Evolutionary conservation across 2,888 invertebrate genomes (phyloP), one percentile per base, ranked within the genome.

Genomic region (Watsonalla cultraria): DNA sequence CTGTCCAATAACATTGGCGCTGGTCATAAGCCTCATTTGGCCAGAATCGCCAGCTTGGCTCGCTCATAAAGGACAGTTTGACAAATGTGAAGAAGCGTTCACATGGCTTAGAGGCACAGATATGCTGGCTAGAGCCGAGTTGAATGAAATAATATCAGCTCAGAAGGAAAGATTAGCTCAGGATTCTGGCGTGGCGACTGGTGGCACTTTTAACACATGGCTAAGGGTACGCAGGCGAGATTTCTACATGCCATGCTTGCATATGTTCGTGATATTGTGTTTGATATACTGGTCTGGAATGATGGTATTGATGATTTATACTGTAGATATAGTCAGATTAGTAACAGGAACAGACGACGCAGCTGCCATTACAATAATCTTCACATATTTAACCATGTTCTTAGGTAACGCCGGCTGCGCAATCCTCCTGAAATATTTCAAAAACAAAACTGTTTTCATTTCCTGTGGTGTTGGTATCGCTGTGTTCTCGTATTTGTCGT

Each of bases 231-330:
- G 7, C 51, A 53, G 42, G 7, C 54, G 45, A 54, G 62, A 62
- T 39, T 60, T 62, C 14, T 62, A 62, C 11, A 5, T 56, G 33
- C 62, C 62, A 8, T 53, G 55, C 6, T 24, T 58, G 8, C 55
- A 62, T 35, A 58, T 54, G 52, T 60, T 62, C 34, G 51, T 60
- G 7, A 42, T 57, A 8, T 5, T 58, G 13, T 60, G 55, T 13
- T 37, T 51, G 0, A 53, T 56, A 51, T 62, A 60, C 46, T 62
- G 62, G 62, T 58, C 55, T 47, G 62, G 62, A 1, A 52, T 52
- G 0, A 48, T 62, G 50, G 62, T 60, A 0, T 35, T 64, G 11
- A 7, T 64, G 6, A 57, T 64, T 14, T 64, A 64, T 39, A 59
- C 57, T 4, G 49, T 47, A 11, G 56, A 64, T 8, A 46, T 58